Conservation (phyloP, 2,797 vertebrate genomes). For the Leontocebus nigricollis region DNA sequence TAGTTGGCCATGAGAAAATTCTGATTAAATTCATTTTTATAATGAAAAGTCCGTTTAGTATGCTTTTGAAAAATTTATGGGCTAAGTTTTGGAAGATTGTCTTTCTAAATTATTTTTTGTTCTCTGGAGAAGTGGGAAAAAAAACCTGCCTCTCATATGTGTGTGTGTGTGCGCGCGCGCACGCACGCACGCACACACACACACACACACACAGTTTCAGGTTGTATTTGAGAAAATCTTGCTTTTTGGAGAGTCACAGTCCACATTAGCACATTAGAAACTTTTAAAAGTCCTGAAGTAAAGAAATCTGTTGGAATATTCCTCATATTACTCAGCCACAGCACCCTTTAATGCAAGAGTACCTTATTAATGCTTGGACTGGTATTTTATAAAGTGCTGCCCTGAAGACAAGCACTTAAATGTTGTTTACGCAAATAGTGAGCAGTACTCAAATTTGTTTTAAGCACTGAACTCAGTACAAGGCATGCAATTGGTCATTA, state of each 20-base stretch:
- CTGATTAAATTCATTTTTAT: neutral
- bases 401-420: neutral
- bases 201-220: neutral
- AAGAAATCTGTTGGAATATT: neutral
- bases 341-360: neutral
- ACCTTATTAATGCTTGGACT: neutral
- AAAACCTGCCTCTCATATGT: neutral
- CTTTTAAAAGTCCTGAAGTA: neutral
- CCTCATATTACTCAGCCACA: neutral
- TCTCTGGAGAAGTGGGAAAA: neutral
- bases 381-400: neutral
- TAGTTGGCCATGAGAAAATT: neutral
- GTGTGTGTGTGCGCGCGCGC: fast-evolving
- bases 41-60: neutral
- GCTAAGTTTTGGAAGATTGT: neutral
- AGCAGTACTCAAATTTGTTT: neutral
- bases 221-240: neutral
- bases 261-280: neutral
- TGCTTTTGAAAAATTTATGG: neutral
- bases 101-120: slow-evolving; percentile 40
- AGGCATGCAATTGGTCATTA: neutral
- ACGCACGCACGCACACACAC: neutral
- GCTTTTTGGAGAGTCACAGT: neutral
- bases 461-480: neutral
- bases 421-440: neutral